A percentile compares a stretch with the other conserved stretches of the same genome.
Conservation (phyloP, 2,113 vertebrate genomes). For the Trogon surrucura region DNA sequence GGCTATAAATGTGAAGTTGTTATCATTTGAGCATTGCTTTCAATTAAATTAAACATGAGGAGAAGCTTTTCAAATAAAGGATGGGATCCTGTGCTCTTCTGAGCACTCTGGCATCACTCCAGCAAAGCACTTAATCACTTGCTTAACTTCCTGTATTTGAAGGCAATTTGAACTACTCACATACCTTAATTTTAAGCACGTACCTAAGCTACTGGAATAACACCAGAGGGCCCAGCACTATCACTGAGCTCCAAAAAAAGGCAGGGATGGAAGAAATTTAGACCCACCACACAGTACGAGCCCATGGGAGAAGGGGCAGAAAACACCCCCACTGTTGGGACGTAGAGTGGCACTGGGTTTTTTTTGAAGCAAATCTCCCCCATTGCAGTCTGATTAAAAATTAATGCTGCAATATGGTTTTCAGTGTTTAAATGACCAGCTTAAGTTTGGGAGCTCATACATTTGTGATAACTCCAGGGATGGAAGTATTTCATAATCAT, state of each 20-base stretch:
- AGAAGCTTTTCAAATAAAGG: slow-evolving; percentile 53
- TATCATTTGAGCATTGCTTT: slow-evolving; percentile 63
- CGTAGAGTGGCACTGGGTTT: background rate
- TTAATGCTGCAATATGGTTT: slow-evolving; percentile 46
- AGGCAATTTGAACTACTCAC: slow-evolving; percentile 21
- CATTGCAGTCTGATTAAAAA: background rate
- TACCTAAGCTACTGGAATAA: slow-evolving; percentile 10
- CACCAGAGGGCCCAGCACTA: background rate
- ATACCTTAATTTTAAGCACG: slow-evolving; percentile 36
- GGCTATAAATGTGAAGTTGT: slow-evolving; percentile 52
- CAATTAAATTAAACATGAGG: slow-evolving; percentile 63
- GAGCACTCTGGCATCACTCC: slow-evolving; percentile 51
- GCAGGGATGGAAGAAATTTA: background rate
- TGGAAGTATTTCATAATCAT: slow-evolving; percentile 53
- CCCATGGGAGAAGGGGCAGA: background rate
- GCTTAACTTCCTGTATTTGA: slow-evolving; percentile 49
- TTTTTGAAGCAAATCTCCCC: slow-evolving; percentile 9
- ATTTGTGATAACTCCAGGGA: slow-evolving; percentile 37
- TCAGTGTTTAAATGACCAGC: slow-evolving; percentile 18
- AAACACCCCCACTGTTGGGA: background rate
- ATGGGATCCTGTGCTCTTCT: slow-evolving; percentile 34
- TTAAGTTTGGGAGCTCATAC: slow-evolving; percentile 33
- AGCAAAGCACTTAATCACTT: slow-evolving; percentile 60
- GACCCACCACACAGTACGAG: background rate
- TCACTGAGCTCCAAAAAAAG: background rate